Evolutionary conservation across 1,140 invertebrate genomes (phyloP), one percentile per base, ranked within the genome.

Genomic region (Leptinotarsa lineolata): DNA sequence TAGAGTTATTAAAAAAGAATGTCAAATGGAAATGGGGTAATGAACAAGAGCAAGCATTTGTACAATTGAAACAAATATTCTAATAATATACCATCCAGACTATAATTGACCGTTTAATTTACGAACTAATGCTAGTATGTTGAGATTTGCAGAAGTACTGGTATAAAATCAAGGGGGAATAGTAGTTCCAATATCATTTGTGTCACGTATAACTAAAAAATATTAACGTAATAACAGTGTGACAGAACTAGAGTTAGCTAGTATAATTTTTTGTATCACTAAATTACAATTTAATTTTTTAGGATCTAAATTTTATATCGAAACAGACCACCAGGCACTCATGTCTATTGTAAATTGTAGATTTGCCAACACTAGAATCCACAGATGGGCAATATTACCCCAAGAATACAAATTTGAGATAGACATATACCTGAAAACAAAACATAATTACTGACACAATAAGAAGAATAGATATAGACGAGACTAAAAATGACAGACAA

Each of bases 141-240:
- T 73, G 63, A 76, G 84, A 45, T 58, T 86, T 21, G 85, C 84
- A 65, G 82, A 83, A 39, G 64, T 85, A 6, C 69, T 84, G 46
- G 82, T 83, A 76, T 82, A 85, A 30, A 39, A 20, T 30, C 72
- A 74, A 75, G 4, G 22, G 16, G 73, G 81, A 73, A 72, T 70
- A 77, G 65, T 79, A 76, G 79, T 81, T 72, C 79, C 79, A 45
- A 78, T 82, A 15, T 81, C 78, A 63, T 78, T 80, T 13, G 83
- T 84, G 73, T 79, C 83, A 48, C 81, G 81, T 70, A 78, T 83
- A 75, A 71, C 83, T 64, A 83, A 78, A 72, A 71, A 77, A 75
- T 76, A 82, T 79, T 83, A 85, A 78, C 75, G 76, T 61, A 61
- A 18, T 18, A 6, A 30, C 6, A 30, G 24, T 58, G 68, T 60